Conservation (phyloP, 1,140 invertebrate species). For the Epicauta chinensis region DNA sequence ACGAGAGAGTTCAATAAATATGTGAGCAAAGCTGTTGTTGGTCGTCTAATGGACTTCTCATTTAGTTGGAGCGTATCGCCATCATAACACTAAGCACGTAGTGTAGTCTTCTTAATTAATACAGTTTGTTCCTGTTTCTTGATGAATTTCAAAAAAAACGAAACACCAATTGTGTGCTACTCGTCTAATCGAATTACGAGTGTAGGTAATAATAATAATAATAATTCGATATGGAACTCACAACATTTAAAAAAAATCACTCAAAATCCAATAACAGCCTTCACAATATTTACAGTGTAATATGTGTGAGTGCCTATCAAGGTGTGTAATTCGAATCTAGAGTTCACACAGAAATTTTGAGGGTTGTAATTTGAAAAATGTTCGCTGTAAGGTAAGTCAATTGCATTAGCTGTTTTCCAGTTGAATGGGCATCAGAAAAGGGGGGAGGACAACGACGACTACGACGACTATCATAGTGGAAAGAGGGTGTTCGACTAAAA, state of each 20-base stretch:
- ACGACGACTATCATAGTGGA: no score
- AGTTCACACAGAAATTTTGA: no score
- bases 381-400: constrained; percentile 1
- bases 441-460: constrained; percentile 1
- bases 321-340: no score
- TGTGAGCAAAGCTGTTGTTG: constrained; percentile 4
- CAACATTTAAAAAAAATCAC: no score
- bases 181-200: no score
- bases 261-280: no score
- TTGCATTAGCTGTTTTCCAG: constrained; percentile 15
- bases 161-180: background rate
- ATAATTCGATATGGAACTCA: no score
- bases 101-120: constrained; percentile 18
- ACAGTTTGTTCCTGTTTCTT: constrained; percentile 15
- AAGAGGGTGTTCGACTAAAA: constrained; percentile 11
- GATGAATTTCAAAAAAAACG: constrained; percentile 1
- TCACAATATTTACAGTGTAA: no score
- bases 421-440: constrained; percentile 8
- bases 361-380: no score
- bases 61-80: constrained; percentile 11
- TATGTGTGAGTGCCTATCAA: no score
- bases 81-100: constrained; percentile 15
- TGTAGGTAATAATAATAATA: no score
- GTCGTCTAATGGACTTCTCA: constrained; percentile 12
- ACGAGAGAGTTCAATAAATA: constrained; percentile 6